Evolutionary conservation across 2,797 vertebrate species (phyloP).

Genomic region (Anomalospiza imberbis): DNA sequence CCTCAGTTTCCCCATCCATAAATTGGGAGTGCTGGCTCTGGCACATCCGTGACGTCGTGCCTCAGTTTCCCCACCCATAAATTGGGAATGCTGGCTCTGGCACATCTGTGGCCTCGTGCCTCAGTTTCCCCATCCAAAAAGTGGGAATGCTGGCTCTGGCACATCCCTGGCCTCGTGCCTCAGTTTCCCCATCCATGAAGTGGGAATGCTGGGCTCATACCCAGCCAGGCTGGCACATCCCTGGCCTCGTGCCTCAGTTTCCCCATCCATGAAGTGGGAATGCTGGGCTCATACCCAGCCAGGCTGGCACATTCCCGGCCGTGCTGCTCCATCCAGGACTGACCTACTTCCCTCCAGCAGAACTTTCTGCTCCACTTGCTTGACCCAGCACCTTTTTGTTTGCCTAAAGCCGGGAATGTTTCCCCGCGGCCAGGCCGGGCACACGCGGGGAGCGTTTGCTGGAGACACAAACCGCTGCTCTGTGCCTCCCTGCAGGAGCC

Average conservation of each 20-base stretch:
- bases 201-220: not conserved
- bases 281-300: not conserved
- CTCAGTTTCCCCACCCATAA: too few relatives aligned
- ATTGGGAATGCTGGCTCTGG: too few relatives aligned
- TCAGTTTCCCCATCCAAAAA: too few relatives aligned
- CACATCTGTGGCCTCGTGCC: too few relatives aligned
- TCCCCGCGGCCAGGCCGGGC: not conserved
- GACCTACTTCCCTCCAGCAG: not conserved
- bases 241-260: not conserved
- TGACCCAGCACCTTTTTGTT: conserved; percentile 17
- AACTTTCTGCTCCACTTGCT: conserved; percentile 41
- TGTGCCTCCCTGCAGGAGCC: not conserved
- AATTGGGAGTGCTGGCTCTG: too few relatives aligned
- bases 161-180: not conserved
- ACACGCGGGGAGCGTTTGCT: not conserved
- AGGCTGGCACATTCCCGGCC: not conserved
- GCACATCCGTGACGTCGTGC: too few relatives aligned
- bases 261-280: not conserved
- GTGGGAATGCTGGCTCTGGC: too few relatives aligned
- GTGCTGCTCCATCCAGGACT: not conserved
- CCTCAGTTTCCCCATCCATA: too few relatives aligned
- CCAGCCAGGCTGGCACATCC: not conserved
- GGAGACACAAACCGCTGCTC: not conserved
- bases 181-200: not conserved
- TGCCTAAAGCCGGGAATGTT: not conserved